These are phyloP conservation scores for Microtus agrestis DNA, from an alignment of 2,797 vertebrate genomes.

Conservation along the genomic window DNA sequence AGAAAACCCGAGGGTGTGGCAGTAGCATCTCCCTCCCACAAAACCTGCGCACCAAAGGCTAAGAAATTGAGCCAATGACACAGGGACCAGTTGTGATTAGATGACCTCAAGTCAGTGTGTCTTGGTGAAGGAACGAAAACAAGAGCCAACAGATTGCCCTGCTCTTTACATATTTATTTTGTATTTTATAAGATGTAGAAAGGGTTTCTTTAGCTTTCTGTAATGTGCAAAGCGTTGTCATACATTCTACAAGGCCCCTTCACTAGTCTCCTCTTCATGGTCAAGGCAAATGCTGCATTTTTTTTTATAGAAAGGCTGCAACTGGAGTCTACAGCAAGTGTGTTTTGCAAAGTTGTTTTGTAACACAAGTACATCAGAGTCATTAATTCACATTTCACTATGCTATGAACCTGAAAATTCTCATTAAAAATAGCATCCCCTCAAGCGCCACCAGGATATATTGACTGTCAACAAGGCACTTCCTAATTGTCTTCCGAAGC, in stretches of 20 bases:
- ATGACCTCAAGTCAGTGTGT: background rate
- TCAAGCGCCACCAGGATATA: conserved; percentile 61
- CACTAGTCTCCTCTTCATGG: background rate
- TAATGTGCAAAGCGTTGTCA: background rate
- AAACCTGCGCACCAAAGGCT: background rate
- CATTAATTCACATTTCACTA: conserved; percentile 63
- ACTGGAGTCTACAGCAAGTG: background rate
- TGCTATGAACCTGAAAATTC: conserved; percentile 66
- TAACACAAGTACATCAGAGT: background rate
- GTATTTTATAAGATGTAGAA: background rate
- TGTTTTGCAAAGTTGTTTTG: conserved; percentile 38
- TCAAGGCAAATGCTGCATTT: background rate
- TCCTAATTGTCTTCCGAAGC: conserved; percentile 58
- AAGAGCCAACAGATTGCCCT: conserved; percentile 14
- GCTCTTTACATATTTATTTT: background rate
- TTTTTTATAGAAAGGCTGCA: conserved; percentile 28
- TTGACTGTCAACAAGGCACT: conserved; percentile 53
- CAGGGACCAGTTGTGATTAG: conserved; percentile 11
- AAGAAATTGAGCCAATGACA: background rate
- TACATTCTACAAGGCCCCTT: background rate
- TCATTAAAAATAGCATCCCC: conserved; percentile 73
- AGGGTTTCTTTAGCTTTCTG: background rate
- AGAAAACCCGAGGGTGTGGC: background rate
- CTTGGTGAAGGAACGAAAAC: background rate
- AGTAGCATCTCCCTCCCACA: background rate